These are phyloP conservation scores for Masnerella sp. DNA, from an alignment of 2,888 invertebrate genomes.

Conservation along the genomic window DNA sequence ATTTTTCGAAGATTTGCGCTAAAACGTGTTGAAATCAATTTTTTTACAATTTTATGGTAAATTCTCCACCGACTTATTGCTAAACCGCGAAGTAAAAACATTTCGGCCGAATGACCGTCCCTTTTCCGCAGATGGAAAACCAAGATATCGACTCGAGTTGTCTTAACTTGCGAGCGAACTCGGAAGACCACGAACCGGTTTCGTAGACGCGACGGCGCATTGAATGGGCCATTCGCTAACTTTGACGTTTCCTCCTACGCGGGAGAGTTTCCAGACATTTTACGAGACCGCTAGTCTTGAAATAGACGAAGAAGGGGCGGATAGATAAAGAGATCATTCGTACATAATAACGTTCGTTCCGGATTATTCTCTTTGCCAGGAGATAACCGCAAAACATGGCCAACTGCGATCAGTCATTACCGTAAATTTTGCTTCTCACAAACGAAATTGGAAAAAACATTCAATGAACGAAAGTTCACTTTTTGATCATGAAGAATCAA, in stretches of 20 bases:
- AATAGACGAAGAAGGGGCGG: constrained; percentile 20
- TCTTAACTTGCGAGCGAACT: constrained; percentile 62
- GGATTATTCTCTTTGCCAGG: constrained; percentile 23
- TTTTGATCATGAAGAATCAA: too few relatives aligned
- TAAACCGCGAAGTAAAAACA: too few relatives aligned
- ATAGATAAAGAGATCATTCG: constrained; percentile 47
- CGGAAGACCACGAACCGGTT: constrained; percentile 66
- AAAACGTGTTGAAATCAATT: too few relatives aligned
- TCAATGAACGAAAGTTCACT: too few relatives aligned
- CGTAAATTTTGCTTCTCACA: constrained; percentile 10
- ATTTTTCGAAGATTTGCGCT: too few relatives aligned
- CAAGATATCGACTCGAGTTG: constrained; percentile 40
- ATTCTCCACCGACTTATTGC: too few relatives aligned
- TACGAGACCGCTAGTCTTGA: constrained; percentile 66
- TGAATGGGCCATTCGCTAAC: constrained; percentile 69
- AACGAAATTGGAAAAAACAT: neutral
- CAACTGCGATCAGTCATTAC: constrained; percentile 4
- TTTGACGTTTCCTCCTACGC: constrained; percentile 69
- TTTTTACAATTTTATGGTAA: too few relatives aligned
- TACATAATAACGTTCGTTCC: constrained; percentile 43
- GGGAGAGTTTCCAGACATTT: constrained; percentile 69
- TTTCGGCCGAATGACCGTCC: too few relatives aligned
- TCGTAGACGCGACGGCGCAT: constrained; percentile 64
- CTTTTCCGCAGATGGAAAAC: constrained; percentile 32
- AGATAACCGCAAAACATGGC: constrained; percentile 20